Percentiles rank a stretch among this genome's conserved stretches.
These are phyloP conservation scores for Calcarius lapponicus DNA, from an alignment of 2,797 vertebrate species.

Conservation along the genomic window DNA sequence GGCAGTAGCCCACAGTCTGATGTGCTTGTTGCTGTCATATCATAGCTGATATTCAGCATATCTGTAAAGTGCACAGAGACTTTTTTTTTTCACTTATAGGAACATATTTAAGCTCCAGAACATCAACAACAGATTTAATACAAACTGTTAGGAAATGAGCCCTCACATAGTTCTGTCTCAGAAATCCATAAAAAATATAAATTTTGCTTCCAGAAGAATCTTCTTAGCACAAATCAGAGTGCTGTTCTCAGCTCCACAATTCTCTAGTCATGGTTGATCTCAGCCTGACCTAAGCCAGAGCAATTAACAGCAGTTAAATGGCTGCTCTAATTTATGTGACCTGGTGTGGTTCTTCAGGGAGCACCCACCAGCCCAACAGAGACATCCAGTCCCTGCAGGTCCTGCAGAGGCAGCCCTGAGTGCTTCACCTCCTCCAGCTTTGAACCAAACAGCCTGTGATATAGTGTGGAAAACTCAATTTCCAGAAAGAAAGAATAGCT, in stretches of 20 bases:
- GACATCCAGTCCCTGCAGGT: background rate
- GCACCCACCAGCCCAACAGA: background rate
- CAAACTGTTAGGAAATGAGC: background rate
- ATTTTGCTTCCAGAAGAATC: background rate
- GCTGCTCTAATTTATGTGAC: background rate
- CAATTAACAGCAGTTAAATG: background rate
- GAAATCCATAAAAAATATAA: background rate
- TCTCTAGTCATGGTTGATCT: background rate
- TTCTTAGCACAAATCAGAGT: background rate
- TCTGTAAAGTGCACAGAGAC: background rate
- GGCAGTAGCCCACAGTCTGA: background rate
- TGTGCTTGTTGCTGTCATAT: background rate
- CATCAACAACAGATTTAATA: background rate
- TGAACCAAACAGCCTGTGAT: background rate
- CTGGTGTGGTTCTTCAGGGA: background rate
- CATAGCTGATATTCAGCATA: background rate
- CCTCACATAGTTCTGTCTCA: background rate
- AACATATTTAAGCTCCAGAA: background rate
- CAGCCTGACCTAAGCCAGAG: background rate
- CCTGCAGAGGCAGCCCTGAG: background rate
- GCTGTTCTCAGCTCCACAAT: background rate
- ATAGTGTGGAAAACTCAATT: background rate
- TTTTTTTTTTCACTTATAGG: background rate
- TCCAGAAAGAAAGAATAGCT: background rate
- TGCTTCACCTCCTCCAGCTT: background rate